Conservation (phyloP, 2,113 vertebrate species). For the Procavia capensis region DNA sequence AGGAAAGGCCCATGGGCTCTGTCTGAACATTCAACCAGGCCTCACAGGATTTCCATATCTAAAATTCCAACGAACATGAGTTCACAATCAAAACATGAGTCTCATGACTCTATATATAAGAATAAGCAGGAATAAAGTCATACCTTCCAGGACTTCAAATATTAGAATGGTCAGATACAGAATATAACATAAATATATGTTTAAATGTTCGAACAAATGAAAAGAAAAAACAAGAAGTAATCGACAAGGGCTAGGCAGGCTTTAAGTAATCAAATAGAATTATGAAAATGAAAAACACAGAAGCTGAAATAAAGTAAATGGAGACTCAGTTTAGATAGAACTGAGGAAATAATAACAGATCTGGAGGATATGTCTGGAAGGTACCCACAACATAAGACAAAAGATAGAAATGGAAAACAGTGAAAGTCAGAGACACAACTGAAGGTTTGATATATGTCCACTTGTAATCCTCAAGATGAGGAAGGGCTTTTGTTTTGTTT, state of each 20-base stretch:
- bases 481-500: background rate
- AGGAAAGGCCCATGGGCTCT: background rate
- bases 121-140: background rate
- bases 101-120: background rate
- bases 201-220: background rate
- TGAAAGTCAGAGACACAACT: background rate
- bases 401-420: background rate
- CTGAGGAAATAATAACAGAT: background rate
- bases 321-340: background rate
- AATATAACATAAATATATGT: too few species aligned
- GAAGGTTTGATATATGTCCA: background rate
- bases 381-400: background rate
- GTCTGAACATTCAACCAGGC: background rate
- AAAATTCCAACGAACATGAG: background rate
- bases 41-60: background rate
- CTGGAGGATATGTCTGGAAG: background rate
- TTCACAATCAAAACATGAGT: background rate
- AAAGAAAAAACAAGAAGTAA: background rate
- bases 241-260: background rate
- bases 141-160: too few species aligned
- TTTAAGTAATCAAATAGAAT: background rate
- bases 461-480: background rate
- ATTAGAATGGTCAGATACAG: too few species aligned
- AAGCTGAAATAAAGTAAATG: background rate
- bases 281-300: background rate